These are phyloP conservation scores for Clivina fossor DNA, from an alignment of 2,888 invertebrate genomes.

Conservation along the genomic window DNA sequence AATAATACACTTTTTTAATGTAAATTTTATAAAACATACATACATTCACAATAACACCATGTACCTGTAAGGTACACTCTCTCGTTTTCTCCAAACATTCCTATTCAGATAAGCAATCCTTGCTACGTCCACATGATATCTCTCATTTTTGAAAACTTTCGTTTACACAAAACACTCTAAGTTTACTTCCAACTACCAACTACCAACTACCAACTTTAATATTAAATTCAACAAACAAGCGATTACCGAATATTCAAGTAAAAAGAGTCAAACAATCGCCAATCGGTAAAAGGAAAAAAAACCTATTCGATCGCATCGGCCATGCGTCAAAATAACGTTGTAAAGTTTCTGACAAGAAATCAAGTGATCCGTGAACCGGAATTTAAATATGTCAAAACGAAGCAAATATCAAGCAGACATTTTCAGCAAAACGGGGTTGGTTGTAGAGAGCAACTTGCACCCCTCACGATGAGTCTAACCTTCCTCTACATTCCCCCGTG, in stretches of 20 bases:
- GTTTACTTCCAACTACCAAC: neutral
- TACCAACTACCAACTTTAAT: too few species aligned
- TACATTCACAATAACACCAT: too few species aligned
- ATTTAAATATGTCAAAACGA: constrained; percentile 35
- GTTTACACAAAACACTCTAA: constrained; percentile 2
- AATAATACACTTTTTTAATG: too few species aligned
- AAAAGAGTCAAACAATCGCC: neutral
- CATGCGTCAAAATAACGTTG: constrained; percentile 8
- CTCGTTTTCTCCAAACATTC: too few species aligned
- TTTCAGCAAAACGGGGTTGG: neutral
- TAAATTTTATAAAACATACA: too few species aligned
- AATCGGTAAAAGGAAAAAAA: neutral
- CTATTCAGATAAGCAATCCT: too few species aligned
- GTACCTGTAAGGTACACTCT: too few species aligned
- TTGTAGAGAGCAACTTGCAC: neutral
- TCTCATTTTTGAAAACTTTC: too few species aligned
- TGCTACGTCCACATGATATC: too few species aligned
- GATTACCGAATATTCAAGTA: too few species aligned
- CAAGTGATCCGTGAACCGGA: constrained; percentile 34
- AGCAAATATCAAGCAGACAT: constrained; percentile 31
- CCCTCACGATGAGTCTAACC: constrained; percentile 6
- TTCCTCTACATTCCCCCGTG: neutral
- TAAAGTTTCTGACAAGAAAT: constrained; percentile 32
- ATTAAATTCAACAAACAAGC: too few species aligned
- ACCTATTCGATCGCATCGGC: constrained; percentile 8